These are phyloP conservation scores for Diploscapter pachys DNA, from an alignment of 1,140 invertebrate species.

Conservation along the genomic window DNA sequence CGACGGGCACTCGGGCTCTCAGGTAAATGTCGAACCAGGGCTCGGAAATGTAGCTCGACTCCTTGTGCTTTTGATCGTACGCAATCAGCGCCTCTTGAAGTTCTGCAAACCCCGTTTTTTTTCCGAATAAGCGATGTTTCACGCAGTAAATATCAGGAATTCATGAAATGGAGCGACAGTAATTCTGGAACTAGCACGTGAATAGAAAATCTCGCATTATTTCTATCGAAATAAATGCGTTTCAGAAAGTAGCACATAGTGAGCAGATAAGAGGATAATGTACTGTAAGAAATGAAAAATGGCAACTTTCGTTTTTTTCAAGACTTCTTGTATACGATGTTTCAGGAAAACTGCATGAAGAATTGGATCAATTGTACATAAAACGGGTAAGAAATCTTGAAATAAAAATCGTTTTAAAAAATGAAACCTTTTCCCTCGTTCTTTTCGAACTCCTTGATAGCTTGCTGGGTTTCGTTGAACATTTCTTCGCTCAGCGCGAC, in stretches of 20 bases:
- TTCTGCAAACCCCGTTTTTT: slow-evolving; percentile 50
- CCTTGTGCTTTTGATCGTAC: slow-evolving; percentile 74
- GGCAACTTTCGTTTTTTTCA: no score
- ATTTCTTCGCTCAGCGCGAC: slow-evolving; percentile 68
- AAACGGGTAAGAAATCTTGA: slow-evolving; percentile 34
- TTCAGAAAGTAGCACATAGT: no score
- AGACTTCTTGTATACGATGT: no score
- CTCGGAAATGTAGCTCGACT: slow-evolving; percentile 88
- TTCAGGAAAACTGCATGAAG: no score
- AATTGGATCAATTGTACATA: not conserved
- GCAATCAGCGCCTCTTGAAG: slow-evolving; percentile 73
- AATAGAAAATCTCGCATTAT: no score
- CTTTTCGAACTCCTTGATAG: slow-evolving; percentile 70
- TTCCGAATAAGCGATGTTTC: no score
- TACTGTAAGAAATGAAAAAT: no score
- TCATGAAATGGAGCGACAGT: no score
- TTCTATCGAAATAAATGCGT: no score
- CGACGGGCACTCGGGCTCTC: slow-evolving; percentile 75
- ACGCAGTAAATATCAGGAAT: no score
- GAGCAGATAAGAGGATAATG: no score
- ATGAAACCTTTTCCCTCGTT: slow-evolving; percentile 67
- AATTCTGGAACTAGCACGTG: no score
- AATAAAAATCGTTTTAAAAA: slow-evolving; percentile 17
- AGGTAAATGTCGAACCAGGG: slow-evolving; percentile 94
- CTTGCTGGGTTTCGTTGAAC: slow-evolving; percentile 65